phyloP scores from a whole-genome alignment of 1,140 invertebrate genomes.

The Heterodera carotae region DNA sequence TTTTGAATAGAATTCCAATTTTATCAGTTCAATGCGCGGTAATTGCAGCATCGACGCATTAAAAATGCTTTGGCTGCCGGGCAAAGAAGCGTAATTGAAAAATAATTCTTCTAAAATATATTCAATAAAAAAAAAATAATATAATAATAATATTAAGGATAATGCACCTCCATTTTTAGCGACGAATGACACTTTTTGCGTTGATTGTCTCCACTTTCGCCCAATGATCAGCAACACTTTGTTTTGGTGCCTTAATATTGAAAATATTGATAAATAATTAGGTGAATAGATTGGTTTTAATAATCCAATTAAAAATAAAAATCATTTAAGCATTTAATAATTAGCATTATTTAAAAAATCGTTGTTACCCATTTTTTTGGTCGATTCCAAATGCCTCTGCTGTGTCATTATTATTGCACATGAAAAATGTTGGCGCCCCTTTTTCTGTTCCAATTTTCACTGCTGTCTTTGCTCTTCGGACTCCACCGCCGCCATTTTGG shows the following conservation, averaged over 20 bases:
- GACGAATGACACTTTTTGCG: neutral
- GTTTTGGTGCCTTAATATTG: no score
- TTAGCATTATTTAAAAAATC: neutral
- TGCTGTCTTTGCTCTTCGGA: neutral
- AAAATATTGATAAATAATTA: no score
- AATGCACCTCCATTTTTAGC: no score
- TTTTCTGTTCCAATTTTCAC: neutral
- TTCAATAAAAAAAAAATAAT: no score
- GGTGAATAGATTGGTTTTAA: no score
- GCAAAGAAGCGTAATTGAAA: neutral
- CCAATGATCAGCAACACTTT: no score
- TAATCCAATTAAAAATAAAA: no score
- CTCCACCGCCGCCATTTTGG: neutral
- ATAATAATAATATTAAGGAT: neutral
- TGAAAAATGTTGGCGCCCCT: conserved; percentile 11
- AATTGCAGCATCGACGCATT: no score
- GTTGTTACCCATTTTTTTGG: conserved; percentile 3
- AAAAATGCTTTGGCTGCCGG: no score
- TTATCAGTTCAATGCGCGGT: neutral
- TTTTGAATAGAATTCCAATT: neutral
- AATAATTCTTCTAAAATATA: neutral
- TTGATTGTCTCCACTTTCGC: neutral
- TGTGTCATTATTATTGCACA: conserved; percentile 10
- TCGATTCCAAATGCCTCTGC: neutral
- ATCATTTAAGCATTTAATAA: no score